Evolutionary conservation across 2,797 vertebrate species (phyloP).

Genomic region (Geotrypetes seraphini): DNA sequence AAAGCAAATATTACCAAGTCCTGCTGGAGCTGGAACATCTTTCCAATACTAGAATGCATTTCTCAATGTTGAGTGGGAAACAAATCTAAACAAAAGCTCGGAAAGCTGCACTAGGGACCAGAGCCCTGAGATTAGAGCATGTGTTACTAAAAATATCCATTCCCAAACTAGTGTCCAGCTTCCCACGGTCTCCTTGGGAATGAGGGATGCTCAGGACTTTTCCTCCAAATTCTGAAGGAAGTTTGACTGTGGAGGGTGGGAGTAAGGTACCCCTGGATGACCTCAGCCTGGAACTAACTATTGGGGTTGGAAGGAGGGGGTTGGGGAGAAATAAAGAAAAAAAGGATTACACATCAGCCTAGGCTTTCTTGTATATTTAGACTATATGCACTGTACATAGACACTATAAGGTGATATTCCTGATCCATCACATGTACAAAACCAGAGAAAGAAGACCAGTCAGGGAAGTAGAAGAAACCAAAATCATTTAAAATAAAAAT

Average conservation of each 20-base stretch:
- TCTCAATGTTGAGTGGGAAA: constrained; percentile 26
- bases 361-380: no score
- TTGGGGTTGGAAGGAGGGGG: neutral
- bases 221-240: constrained; percentile 16
- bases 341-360: no score
- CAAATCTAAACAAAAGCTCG: constrained; percentile 47
- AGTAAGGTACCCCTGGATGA: constrained; percentile 45
- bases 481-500: no score
- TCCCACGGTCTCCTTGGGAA: constrained; percentile 61
- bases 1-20: no score
- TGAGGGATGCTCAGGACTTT: constrained; percentile 30
- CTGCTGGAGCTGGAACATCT: constrained; percentile 20
- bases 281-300: constrained; percentile 43
- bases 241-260: constrained; percentile 20
- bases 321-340: no score
- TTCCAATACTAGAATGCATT: constrained; percentile 16
- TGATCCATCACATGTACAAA: no score
- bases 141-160: constrained; percentile 67
- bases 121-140: constrained; percentile 45
- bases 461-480: no score
- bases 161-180: constrained; percentile 51
- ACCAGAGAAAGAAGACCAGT: no score
- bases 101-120: constrained; percentile 45
- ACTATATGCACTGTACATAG: no score
- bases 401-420: no score